Base-by-base conservation (phyloP, 2,113 vertebrate species). In the Dicaeum eximium region DNA sequence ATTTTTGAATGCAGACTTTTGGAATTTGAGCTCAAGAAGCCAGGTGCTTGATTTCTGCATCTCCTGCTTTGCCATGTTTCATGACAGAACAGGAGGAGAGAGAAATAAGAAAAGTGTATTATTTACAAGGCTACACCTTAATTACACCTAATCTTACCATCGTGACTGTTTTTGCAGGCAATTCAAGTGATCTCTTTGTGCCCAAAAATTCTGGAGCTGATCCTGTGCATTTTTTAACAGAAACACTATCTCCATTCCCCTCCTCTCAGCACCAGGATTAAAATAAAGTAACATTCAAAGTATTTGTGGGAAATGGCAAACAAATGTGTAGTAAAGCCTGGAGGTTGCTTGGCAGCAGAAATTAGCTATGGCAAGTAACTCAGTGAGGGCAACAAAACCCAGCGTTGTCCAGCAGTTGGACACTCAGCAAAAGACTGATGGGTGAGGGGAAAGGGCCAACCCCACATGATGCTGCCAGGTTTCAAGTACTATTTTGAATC, bases 401-500 rank as follows among this genome's bases (percentile, higher is more conserved):
- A 93, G 53, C 27, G 23, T 86, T 86, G 88, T 81, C 82, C 79
- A 83, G 56, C 7, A 1, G 65, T 92, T 71, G 82, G 69, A 77
- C 92, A 35, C 56, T 83, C 44, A 5, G 90, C 51, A n/a, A 21
- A 94, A 78, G 88, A 45, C 79, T 88, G 75, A 74, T 78, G 90
- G 83, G 22, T 74, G 69, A 90, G 69, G 66, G 80, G 51, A 84
- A 90, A 61, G 75, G 81, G 82, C 69, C 92, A 96, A 79, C 44
- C 67, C 73, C 79, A 86, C 65, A 79, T n/a, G 64, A 90, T 57
- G 71, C 69, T 83, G 91, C 61, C 75, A 88, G 57, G 84, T 73
- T 69, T 90, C 72, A 21, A 90, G 84, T 88, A 71, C 89, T 95
- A 65, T 92, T 97, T 71, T 84, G 93, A 90, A 94, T 74, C 79